Evolutionary conservation across 2,113 vertebrate genomes (phyloP), one percentile per base, ranked within the genome.

Genomic region (Columba janthina): DNA sequence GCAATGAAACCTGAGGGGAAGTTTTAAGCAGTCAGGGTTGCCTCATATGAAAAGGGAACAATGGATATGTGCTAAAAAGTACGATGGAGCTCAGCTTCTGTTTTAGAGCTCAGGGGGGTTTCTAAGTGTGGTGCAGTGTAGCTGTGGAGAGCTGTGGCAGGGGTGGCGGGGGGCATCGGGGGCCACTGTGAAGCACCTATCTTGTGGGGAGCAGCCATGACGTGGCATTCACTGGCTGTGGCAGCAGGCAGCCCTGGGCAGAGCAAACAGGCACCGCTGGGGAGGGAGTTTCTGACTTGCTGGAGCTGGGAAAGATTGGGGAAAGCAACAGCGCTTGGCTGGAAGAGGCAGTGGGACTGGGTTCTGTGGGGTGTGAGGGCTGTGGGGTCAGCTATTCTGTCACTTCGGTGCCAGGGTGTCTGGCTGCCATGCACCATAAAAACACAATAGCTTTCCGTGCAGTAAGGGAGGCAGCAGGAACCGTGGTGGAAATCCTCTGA

Each of bases 271-370:
- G 5, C 3, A 1, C 31, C n/a, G 50, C 34, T 12, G 26, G 6
- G 15, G 21, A 24, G 20, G 26, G 8, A 10, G 32, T 11, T 34
- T 19, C 46, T 11, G 60, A 4, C 24, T 36, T 14, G 13, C 76
- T 29, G 77, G 15, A 58, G 2, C 58, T 54, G 61, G 19, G 42
- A 38, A 48, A 28, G 29, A 5, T 2, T 0, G 1, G 10, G 3
- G 13, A 15, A 7, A 24, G 44, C 44, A 44, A 44, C 16, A 16
- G 42, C 0, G 0, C 15, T n/a, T 0, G 0, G 4, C 25, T 0
- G 2, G 42, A 28, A 28, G 54, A 18, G 16, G 5, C 11, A n/a
- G 9, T 9, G 40, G 60, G 64, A 19, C 1, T 1, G n/a, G 36
- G 64, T 12, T 25, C 38, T 5, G 57, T 1, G 32, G 36, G 11